A percentile compares a stretch with the other conserved stretches of the same genome.
These are phyloP conservation scores for Pseudolycoriella hygida DNA, from an alignment of 2,888 invertebrate species.

Conservation along the genomic window DNA sequence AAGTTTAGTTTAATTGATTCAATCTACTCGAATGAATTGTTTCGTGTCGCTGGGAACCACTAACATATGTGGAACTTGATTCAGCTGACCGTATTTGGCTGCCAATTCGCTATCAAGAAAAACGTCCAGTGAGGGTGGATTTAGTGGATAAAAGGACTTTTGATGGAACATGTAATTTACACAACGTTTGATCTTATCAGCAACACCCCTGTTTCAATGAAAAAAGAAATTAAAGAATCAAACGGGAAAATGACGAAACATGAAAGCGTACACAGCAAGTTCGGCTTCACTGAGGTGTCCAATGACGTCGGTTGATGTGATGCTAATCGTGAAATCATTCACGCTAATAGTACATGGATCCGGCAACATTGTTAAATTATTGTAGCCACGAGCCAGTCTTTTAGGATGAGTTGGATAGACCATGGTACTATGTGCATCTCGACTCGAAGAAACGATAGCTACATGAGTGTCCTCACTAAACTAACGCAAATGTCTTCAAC, in stretches of 20 bases:
- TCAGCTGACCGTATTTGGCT: conserved; percentile 50
- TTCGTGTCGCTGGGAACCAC: conserved; percentile 71
- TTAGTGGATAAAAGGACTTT: conserved; percentile 64
- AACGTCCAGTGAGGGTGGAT: conserved; percentile 49
- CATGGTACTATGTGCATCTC: conserved; percentile 60
- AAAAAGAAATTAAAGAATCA: conserved; percentile 6
- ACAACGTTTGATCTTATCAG: conserved; percentile 58
- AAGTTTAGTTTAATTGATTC: not conserved
- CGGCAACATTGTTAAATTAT: conserved; percentile 49
- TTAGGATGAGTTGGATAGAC: conserved; percentile 76
- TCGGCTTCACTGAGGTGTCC: conserved; percentile 71
- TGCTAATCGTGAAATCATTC: conserved; percentile 56
- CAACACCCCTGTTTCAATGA: conserved; percentile 23
- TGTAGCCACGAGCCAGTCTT: conserved; percentile 33
- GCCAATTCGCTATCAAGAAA: conserved; percentile 54
- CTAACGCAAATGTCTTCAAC: no score
- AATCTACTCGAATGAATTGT: conserved; percentile 57
- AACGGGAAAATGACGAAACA: conserved; percentile 2
- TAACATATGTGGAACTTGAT: conserved; percentile 61
- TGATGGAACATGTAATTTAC: conserved; percentile 59
- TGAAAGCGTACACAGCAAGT: conserved; percentile 43
- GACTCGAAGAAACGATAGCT: conserved; percentile 54
- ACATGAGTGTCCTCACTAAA: conserved; percentile 45
- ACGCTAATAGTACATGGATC: conserved; percentile 70
- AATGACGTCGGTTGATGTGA: conserved; percentile 68